phyloP scores from a whole-genome alignment of 2,113 vertebrate genomes.

The Actenoides lindsayi region DNA sequence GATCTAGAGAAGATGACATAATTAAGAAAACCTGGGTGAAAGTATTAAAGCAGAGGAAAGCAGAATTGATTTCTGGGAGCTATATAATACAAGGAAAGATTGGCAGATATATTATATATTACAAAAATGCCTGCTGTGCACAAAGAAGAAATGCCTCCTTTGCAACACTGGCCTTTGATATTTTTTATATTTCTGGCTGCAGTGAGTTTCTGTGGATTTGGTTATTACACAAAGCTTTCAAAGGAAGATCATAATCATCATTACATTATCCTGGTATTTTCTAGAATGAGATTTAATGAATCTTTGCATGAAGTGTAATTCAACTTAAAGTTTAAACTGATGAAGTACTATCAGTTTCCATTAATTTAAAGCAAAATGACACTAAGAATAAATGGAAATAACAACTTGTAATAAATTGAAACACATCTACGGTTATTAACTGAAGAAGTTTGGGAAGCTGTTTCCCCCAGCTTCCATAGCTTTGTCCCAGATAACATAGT shows the following conservation, averaged over 20 bases:
- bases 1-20: constrained; percentile 32
- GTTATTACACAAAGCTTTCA: constrained; percentile 21
- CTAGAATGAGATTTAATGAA: constrained; percentile 11
- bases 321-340: constrained; percentile 52
- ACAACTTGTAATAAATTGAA: background rate
- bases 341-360: constrained; percentile 1
- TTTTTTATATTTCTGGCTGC: constrained; percentile 27
- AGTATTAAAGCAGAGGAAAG: constrained; percentile 54
- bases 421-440: background rate
- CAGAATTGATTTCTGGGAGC: constrained; percentile 48
- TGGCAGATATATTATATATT: constrained; percentile 30
- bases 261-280: background rate
- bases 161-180: constrained; percentile 14
- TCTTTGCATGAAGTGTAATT: constrained; percentile 15
- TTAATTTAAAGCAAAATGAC: constrained; percentile 53
- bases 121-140: constrained; percentile 13
- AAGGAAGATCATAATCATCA: constrained; percentile 23
- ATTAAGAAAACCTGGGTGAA: constrained; percentile 52
- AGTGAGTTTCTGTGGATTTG: constrained; percentile 15
- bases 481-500: background rate
- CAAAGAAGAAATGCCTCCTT: constrained; percentile 40
- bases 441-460: background rate
- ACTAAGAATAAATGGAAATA: background rate
- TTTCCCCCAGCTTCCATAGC: background rate
- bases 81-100: constrained; percentile 55